Base-by-base conservation (phyloP, 2,797 vertebrate species). In the Trichosurus vulpecula region DNA sequence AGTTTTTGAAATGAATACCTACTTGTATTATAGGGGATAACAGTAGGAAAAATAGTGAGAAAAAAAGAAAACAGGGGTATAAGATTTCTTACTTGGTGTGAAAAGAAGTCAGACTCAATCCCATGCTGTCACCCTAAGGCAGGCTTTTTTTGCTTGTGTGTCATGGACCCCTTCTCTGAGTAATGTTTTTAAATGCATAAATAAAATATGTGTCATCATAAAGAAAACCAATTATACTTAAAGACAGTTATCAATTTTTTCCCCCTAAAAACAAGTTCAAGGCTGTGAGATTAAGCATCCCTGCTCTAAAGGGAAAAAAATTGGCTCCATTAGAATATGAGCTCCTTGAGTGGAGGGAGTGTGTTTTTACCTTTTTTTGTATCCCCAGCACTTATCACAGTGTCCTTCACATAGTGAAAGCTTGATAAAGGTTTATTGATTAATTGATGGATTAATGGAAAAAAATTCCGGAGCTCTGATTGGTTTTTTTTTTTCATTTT, bases 1-100 rank as follows among this genome's bases (percentile, higher is more conserved):
- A 0, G 25, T 87, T 14, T 93, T 97, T 96, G 92, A 93, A 97
- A 25, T 30, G 30, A 47, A 90, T 27, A 51, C 41, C 74, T 92
- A 54, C 22, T 92, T 58, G 52, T 52, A 47, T 41, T n/a, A 47
- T 14, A 66, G 14, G 35, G 57, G 35, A 66, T n/a, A 66, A 41
- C 0, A 2, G 66, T 81, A 4, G 41, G 74, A 2, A 47, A 22
- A 47, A 47, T 4, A 47, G 22, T 10, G 22, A 81, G 41, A 30
- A 10, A 27, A 54, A 51, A 31, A 4, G 14, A 90, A n/a, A 14
- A 3, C 27, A 30, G 27, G 94, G 4, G 54, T 90, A 96, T 91
- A 25, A 91, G 19, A 52, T 53, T 52, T 5, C 10, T 35, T 95
- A 61, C 2, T 19, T 91, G 27, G 16, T 81, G 6, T 74, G 41